A percentile compares a stretch with the other conserved stretches of the same genome.
Conservation (phyloP, 2,797 vertebrate genomes). For the Gymnopithys bicolor region DNA sequence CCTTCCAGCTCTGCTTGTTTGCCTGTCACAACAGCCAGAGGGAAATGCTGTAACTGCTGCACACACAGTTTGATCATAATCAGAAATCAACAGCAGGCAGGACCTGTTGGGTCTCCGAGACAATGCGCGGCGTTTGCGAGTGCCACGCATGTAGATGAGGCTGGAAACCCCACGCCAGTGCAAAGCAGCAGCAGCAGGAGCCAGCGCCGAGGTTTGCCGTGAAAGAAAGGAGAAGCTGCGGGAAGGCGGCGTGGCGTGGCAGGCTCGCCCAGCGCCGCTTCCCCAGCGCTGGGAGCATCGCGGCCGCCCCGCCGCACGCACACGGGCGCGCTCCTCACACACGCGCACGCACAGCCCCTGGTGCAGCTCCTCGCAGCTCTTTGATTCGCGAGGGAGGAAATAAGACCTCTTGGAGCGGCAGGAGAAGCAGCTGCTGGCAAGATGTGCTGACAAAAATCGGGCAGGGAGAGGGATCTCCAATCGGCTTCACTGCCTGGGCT, state of each 20-base stretch:
- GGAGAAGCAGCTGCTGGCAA: conserved; percentile 14
- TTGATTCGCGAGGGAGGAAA: conserved; percentile 55
- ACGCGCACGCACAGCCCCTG: conserved; percentile 20
- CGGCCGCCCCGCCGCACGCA: neutral
- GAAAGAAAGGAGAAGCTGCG: conserved; percentile 9
- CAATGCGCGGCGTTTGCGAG: conserved; percentile 23
- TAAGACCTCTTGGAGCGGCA: conserved; percentile 1
- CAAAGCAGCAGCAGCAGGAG: neutral
- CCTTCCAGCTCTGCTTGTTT: conserved; percentile 54
- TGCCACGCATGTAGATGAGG: conserved; percentile 43
- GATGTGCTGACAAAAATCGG: conserved; percentile 21
- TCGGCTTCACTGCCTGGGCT: neutral
- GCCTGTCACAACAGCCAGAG: conserved; percentile 38
- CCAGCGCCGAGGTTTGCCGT: neutral
- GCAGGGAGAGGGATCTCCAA: neutral
- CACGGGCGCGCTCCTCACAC: neutral
- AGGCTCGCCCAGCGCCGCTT: neutral
- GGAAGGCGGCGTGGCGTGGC: neutral
- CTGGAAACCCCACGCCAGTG: neutral
- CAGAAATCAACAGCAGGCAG: conserved; percentile 18
- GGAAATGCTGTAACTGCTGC: neutral
- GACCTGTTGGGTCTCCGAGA: conserved; percentile 64
- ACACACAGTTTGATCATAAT: neutral
- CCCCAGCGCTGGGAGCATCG: neutral
- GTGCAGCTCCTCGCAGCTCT: conserved; percentile 37